phyloP scores from a whole-genome alignment of 2,797 vertebrate genomes.

The Stomatorhinus walkeri region DNA sequence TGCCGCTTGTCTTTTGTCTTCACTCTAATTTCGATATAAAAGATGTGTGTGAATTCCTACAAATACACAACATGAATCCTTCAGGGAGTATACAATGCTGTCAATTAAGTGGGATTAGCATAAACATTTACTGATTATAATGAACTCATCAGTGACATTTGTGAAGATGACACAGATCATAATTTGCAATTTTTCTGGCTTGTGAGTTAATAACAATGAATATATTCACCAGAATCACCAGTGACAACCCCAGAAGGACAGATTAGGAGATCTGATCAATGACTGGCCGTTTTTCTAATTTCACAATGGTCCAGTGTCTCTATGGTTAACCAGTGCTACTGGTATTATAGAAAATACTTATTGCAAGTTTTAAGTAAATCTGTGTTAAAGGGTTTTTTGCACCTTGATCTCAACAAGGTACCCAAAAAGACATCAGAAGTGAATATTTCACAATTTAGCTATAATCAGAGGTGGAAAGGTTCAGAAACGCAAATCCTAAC shows the following conservation, averaged over 20 bases:
- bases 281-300: neutral
- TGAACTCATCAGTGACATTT: conserved; percentile 8
- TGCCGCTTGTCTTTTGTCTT: neutral
- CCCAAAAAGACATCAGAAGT: neutral
- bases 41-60: neutral
- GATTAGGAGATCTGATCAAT: neutral
- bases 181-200: conserved; percentile 2
- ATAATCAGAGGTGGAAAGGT: neutral
- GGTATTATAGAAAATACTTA: neutral
- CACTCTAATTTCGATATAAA: neutral
- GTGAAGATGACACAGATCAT: neutral
- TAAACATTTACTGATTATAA: conserved; percentile 15
- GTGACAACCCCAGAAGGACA: neutral
- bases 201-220: conserved; percentile 4
- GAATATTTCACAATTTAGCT: neutral
- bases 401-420: neutral
- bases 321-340: neutral
- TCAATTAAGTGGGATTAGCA: conserved; percentile 12
- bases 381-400: neutral
- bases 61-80: neutral
- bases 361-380: neutral
- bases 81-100: neutral
- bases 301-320: neutral
- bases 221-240: neutral
- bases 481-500: neutral